Base-by-base conservation (phyloP, 2,113 vertebrate species). In the Sebastes fasciatus region DNA sequence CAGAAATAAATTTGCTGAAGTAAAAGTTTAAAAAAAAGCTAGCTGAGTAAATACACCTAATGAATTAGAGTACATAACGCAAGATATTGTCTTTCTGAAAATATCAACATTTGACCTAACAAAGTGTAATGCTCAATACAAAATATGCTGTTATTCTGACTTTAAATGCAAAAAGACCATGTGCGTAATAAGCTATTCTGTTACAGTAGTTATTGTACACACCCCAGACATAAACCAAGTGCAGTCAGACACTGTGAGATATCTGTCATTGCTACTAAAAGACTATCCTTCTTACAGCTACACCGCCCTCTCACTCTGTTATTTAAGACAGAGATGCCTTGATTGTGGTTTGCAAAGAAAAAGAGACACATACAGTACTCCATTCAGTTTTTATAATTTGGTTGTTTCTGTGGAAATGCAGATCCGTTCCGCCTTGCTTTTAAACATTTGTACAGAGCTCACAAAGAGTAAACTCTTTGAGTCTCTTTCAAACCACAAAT, bases 401-500 rank as follows among this genome's bases (percentile, higher is more conserved):
- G 19, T 74, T 71, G n/a, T 80, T 71, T 81, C 49, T 75, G 70
- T 57, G 43, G 77, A 13, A 46, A 40, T 19, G 55, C 34, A 55
- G 21, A 85, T 76, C 42, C 10, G 46, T 63, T 69, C 61, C 0
- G 10, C 65, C 43, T 71, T 60, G 17, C 57, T 55, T 77, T 83
- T 61, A 84, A 74, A 80, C 64, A 62, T 79, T 49, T 48, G 1
- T 34, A 52, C 62, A 63, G 46, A 65, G 84, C 42, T 82, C 66
- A 54, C 48, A 48, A 26, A 67, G 46, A 64, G 45, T 74, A 63
- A 88, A 84, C 58, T 72, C 43, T 23, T 21, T 17, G n/a, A 80
- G 19, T 81, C 62, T 63, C 51, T 0, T 40, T 85, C 69, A 82
- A 66, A 72, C 82, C 82, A 42, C 62, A 4, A 88, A 74, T 71